Conservation (phyloP, 2,888 invertebrate species). For the Laspeyria flexula region DNA sequence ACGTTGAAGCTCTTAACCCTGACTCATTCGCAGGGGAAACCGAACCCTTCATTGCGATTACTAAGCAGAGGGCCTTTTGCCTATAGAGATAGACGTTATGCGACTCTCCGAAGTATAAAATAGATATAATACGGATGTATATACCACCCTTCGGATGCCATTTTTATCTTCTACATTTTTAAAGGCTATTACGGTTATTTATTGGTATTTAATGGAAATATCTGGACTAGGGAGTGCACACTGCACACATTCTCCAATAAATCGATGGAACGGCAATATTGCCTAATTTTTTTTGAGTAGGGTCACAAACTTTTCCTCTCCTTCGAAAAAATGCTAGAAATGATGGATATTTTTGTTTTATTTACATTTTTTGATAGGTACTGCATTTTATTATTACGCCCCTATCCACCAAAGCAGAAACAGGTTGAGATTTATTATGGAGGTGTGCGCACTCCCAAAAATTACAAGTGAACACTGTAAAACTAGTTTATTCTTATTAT, state of each 20-base stretch:
- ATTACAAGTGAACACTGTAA: too few relatives aligned
- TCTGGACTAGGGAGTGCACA: neutral
- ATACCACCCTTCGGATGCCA: constrained; percentile 9
- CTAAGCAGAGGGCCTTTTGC: constrained; percentile 25
- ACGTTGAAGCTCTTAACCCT: constrained; percentile 40
- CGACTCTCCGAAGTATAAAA: constrained; percentile 23
- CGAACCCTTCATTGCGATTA: constrained; percentile 36
- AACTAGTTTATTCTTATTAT: too few relatives aligned
- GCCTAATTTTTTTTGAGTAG: neutral
- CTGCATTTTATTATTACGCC: too few relatives aligned
- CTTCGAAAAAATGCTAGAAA: too few relatives aligned
- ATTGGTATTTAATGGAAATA: constrained; percentile 12
- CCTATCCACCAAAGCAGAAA: too few relatives aligned
- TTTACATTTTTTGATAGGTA: too few relatives aligned
- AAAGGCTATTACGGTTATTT: constrained; percentile 11
- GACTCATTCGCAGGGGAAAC: constrained; percentile 50
- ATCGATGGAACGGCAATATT: neutral
- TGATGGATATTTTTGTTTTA: too few relatives aligned
- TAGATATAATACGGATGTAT: constrained; percentile 5
- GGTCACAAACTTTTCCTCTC: too few relatives aligned
- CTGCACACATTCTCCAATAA: neutral
- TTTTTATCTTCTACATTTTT: constrained; percentile 8
- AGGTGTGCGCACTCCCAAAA: too few relatives aligned
- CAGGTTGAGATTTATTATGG: too few relatives aligned
- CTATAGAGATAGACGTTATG: constrained; percentile 16